Evolutionary conservation across 1,140 invertebrate species (phyloP).

Genomic region (Cephus cinctus): DNA sequence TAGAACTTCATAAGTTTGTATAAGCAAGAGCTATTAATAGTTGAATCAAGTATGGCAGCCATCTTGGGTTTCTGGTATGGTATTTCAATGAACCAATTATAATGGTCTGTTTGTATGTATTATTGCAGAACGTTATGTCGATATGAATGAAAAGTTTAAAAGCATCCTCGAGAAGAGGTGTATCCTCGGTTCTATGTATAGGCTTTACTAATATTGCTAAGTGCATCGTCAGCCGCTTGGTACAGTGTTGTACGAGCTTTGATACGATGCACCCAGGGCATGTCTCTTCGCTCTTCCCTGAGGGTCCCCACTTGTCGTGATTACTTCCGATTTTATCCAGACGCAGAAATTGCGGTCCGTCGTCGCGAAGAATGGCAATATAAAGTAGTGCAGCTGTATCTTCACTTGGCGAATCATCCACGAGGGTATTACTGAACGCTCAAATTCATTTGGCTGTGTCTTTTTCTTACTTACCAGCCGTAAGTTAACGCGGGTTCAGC

Average conservation of each 20-base stretch:
- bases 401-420: no score
- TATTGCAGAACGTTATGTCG: background rate
- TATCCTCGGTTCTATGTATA: background rate
- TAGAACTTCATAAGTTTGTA: no score
- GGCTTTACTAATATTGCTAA: constrained; percentile 48
- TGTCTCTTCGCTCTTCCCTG: constrained; percentile 9
- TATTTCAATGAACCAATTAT: no score
- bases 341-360: constrained; percentile 21
- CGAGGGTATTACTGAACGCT: no score
- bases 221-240: constrained; percentile 44
- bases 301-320: constrained; percentile 30
- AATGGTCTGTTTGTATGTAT: no score
- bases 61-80: no score
- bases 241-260: constrained; percentile 26
- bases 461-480: no score
- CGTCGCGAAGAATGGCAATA: constrained; percentile 23
- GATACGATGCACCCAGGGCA: constrained; percentile 27
- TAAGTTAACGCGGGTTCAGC: no score
- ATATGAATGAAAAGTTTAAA: background rate
- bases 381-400: constrained; percentile 18
- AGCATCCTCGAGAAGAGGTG: background rate
- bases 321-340: constrained; percentile 39
- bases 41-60: no score
- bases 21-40: no score
- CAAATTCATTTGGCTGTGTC: no score